phyloP scores from a whole-genome alignment of 2,888 invertebrate species.

The Eucera pruinosa region DNA sequence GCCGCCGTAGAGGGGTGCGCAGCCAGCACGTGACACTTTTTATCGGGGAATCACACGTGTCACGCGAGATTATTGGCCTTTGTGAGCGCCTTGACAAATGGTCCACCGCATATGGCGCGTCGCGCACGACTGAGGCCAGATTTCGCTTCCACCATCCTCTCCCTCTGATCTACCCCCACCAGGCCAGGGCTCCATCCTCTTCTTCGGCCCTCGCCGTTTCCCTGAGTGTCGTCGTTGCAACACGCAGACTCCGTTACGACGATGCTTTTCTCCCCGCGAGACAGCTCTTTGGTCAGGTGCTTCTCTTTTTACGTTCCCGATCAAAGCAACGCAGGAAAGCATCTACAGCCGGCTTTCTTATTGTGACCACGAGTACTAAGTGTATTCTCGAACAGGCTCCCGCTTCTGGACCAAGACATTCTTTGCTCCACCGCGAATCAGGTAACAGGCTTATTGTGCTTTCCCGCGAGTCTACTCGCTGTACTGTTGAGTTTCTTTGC shows the following conservation, averaged over 20 bases:
- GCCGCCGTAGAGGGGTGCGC: conserved; percentile 28
- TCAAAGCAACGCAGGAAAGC: conserved; percentile 41
- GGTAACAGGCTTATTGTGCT: conserved; percentile 19
- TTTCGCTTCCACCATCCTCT: conserved; percentile 71
- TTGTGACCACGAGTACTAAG: conserved; percentile 18
- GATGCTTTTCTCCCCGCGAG: conserved; percentile 40
- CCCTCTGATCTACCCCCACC: conserved; percentile 75
- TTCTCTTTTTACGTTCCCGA: conserved; percentile 46
- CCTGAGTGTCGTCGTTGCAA: conserved; percentile 47
- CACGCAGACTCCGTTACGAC: conserved; percentile 69
- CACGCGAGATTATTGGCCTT: conserved; percentile 77
- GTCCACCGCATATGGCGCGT: conserved; percentile 80
- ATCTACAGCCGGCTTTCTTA: conserved; percentile 36
- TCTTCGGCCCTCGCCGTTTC: conserved; percentile 42
- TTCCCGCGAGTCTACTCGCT: background rate
- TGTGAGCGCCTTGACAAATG: conserved; percentile 75
- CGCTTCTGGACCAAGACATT: background rate
- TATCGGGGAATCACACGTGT: conserved; percentile 77
- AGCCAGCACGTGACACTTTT: conserved; percentile 74
- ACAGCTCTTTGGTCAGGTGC: conserved; percentile 40
- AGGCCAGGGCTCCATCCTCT: conserved; percentile 33
- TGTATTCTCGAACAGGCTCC: conserved; percentile 24
- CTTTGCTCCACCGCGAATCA: conserved; percentile 9
- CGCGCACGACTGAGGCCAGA: conserved; percentile 79
- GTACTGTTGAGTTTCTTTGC: too few relatives aligned